These are phyloP conservation scores for Cecropterus lyciades DNA, from an alignment of 1,140 invertebrate genomes.

Conservation along the genomic window DNA sequence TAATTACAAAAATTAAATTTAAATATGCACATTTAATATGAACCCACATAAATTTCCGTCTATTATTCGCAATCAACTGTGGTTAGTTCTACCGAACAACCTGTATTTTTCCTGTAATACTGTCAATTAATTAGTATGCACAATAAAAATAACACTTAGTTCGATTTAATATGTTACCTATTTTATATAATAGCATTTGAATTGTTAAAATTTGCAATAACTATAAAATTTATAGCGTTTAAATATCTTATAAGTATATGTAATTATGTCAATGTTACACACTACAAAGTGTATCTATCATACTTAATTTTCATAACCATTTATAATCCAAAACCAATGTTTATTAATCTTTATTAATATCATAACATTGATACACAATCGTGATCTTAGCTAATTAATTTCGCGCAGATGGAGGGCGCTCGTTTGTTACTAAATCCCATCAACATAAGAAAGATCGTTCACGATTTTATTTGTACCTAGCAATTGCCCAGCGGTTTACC, in stretches of 20 bases:
- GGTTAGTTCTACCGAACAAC: not conserved
- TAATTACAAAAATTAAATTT: conserved; percentile 1
- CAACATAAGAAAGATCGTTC: not conserved
- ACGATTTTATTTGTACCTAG: not conserved
- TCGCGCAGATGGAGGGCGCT: not conserved
- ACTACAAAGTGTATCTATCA: no score
- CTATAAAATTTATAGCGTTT: not conserved
- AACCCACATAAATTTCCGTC: not conserved
- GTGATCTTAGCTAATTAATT: not conserved
- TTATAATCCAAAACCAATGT: no score
- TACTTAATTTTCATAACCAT: no score
- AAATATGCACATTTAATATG: not conserved
- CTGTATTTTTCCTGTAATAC: conserved; percentile 1
- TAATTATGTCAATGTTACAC: not conserved
- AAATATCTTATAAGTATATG: not conserved
- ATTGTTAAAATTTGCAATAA: not conserved
- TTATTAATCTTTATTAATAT: not conserved
- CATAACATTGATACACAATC: not conserved
- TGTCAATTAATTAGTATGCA: conserved; percentile 1
- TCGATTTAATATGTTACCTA: not conserved
- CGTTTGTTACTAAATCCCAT: not conserved
- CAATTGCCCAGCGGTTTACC: no score
- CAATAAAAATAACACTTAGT: not conserved
- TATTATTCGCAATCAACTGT: conserved; percentile 4
- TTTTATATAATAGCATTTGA: not conserved